These are phyloP conservation scores for Dallia pectoralis DNA, from an alignment of 2,797 vertebrate genomes.

Conservation along the genomic window DNA sequence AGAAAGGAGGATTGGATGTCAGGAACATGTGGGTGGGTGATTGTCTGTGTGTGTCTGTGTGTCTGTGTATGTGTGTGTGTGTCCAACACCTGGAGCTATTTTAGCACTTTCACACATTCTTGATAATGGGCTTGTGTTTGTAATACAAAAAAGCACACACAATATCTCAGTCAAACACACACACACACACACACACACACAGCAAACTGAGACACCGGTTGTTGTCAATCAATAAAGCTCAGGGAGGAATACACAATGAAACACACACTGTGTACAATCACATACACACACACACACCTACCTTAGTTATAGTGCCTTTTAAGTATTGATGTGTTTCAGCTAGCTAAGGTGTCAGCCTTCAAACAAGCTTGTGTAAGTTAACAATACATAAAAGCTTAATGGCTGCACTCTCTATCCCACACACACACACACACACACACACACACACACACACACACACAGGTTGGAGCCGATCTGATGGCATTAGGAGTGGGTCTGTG, in stretches of 20 bases:
- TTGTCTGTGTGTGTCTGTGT: neutral
- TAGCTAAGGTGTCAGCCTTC: neutral
- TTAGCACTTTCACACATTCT: constrained; percentile 49
- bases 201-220: constrained; percentile 19
- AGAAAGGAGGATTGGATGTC: too few species aligned
- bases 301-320: neutral
- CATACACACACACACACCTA: neutral
- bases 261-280: neutral
- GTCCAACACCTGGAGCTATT: constrained; percentile 24
- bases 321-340: neutral
- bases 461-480: neutral
- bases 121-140: constrained; percentile 60
- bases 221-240: constrained; percentile 35
- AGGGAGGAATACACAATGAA: constrained; percentile 40
- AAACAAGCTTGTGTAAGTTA: neutral
- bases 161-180: too few species aligned
- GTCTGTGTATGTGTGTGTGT: neutral
- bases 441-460: too few species aligned
- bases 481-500: neutral
- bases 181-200: constrained; percentile 1
- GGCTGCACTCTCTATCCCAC: neutral
- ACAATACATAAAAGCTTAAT: neutral
- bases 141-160: constrained; percentile 41
- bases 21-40: neutral
- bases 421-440: neutral